Percentiles rank a stretch among this genome's conserved stretches.
These are phyloP conservation scores for Anser brachyrhynchus DNA, from an alignment of 2,113 vertebrate species.

Conservation along the genomic window DNA sequence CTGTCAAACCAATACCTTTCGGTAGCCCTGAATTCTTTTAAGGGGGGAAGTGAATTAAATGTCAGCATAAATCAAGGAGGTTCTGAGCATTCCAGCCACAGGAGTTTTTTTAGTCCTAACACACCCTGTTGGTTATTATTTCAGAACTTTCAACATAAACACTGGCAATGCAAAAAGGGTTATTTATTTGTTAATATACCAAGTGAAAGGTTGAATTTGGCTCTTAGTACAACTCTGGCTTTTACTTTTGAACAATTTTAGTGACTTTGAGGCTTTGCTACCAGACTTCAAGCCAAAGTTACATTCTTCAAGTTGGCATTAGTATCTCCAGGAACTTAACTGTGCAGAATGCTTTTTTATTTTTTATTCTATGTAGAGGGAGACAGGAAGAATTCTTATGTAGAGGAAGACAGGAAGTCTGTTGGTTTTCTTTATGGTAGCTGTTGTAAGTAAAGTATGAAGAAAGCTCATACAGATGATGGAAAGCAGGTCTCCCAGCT, in stretches of 20 bases:
- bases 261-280: not conserved
- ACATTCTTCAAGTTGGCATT: not conserved
- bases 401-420: not conserved
- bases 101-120: not conserved
- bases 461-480: too few species aligned
- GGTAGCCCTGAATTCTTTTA: not conserved
- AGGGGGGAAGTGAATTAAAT: not conserved
- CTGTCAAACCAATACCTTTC: not conserved
- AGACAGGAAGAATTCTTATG: not conserved
- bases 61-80: not conserved
- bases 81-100: not conserved
- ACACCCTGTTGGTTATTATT: not conserved
- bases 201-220: not conserved
- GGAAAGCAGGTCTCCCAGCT: not conserved
- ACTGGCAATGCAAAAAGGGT: not conserved
- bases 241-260: not conserved
- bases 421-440: not conserved
- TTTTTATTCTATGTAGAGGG: not conserved
- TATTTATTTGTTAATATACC: not conserved
- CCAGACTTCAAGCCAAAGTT: not conserved
- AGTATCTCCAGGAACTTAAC: not conserved
- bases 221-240: not conserved
- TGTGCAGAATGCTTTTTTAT: not conserved
- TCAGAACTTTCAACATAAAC: not conserved
- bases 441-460: not conserved